phyloP scores from a whole-genome alignment of 2,797 vertebrate genomes.

The Cyprinella venusta region DNA sequence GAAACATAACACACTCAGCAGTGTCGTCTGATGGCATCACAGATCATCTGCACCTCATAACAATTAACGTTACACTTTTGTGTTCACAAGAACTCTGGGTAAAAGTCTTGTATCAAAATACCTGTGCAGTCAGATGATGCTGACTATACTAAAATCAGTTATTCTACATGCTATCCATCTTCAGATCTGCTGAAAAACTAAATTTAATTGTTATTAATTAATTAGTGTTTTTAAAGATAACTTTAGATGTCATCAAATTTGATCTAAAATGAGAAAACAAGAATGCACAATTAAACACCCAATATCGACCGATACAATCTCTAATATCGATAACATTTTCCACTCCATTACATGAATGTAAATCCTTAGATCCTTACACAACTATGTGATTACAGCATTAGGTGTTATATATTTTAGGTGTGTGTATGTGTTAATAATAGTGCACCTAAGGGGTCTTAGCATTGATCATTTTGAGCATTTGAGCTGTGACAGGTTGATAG shows the following conservation, averaged over 20 bases:
- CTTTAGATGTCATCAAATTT: neutral
- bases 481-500: neutral
- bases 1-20: slow-evolving; percentile 16
- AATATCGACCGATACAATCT: neutral
- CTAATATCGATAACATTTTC: neutral
- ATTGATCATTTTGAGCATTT: neutral
- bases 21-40: neutral
- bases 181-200: neutral
- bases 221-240: neutral
- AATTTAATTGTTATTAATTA: neutral
- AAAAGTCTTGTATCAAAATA: neutral
- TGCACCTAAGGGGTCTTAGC: neutral
- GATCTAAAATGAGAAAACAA: neutral
- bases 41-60: neutral
- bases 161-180: neutral
- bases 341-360: neutral
- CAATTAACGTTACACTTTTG: neutral
- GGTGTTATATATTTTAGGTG: neutral
- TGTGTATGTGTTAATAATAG: neutral
- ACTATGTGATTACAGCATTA: neutral
- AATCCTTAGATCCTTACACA: neutral
- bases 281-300: neutral
- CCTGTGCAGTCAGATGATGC: neutral
- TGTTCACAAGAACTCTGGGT: neutral
- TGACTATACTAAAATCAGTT: neutral